phyloP scores from a whole-genome alignment of 1,140 invertebrate genomes.

The Epicauta chinensis region DNA sequence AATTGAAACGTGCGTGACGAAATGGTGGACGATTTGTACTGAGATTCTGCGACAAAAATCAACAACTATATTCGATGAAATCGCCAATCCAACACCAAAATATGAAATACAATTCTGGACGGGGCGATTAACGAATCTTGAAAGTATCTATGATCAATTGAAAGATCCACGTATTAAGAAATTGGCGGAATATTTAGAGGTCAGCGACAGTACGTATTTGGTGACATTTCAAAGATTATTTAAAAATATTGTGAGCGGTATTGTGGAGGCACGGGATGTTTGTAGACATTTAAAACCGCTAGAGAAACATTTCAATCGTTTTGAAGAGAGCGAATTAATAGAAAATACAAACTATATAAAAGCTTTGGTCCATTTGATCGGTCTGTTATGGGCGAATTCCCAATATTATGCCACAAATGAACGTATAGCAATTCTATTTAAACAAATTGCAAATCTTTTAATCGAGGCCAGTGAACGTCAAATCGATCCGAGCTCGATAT shows the following conservation, averaged over 20 bases:
- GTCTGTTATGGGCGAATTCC: constrained; percentile 77
- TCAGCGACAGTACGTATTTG: constrained; percentile 58
- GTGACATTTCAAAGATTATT: constrained; percentile 53
- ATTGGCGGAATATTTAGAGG: constrained; percentile 62
- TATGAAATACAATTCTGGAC: constrained; percentile 66
- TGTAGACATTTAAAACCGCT: constrained; percentile 58
- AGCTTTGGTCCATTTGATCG: constrained; percentile 61
- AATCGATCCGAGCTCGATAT: constrained; percentile 56
- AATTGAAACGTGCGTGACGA: constrained; percentile 57
- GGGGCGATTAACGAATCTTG: constrained; percentile 62
- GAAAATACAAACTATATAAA: constrained; percentile 56
- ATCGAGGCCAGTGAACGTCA: constrained; percentile 55
- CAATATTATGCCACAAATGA: constrained; percentile 73
- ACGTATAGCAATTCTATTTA: constrained; percentile 63
- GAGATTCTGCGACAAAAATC: constrained; percentile 73
- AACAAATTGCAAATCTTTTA: constrained; percentile 70
- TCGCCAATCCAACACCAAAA: constrained; percentile 58
- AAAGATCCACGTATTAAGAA: constrained; percentile 69
- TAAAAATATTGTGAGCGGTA: constrained; percentile 43
- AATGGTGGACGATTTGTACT: constrained; percentile 72
- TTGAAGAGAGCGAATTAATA: constrained; percentile 63
- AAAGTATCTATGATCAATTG: constrained; percentile 79
- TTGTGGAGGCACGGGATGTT: constrained; percentile 61
- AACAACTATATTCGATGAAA: constrained; percentile 45
- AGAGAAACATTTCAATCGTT: constrained; percentile 56